phyloP scores from a whole-genome alignment of 2,797 vertebrate species.

The Huso huso region DNA sequence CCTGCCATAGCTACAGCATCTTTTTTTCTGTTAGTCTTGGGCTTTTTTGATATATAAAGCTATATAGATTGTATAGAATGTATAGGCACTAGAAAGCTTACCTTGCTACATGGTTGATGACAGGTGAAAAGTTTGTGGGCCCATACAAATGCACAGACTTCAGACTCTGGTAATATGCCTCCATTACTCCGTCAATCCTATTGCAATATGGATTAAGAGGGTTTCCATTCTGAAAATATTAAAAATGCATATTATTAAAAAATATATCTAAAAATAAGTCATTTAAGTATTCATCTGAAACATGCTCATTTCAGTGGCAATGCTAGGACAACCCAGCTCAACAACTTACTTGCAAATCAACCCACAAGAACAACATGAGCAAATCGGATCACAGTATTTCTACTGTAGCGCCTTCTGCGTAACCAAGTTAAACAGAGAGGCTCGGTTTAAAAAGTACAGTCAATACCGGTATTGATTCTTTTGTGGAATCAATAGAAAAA shows the following conservation, averaged over 20 bases:
- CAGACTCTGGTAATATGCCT: constrained; percentile 89
- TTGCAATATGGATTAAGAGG: constrained; percentile 93
- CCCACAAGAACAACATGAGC: background rate
- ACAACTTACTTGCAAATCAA: background rate
- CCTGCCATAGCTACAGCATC: too few relatives aligned
- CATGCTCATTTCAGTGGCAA: background rate
- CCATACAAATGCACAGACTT: constrained; percentile 95
- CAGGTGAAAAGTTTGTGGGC: constrained; percentile 94
- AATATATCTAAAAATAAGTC: background rate
- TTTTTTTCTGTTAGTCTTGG: too few relatives aligned
- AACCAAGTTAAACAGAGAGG: too few relatives aligned
- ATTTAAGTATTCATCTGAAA: background rate
- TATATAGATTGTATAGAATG: too few relatives aligned
- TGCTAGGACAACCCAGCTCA: background rate
- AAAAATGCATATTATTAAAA: background rate
- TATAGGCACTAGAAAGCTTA: constrained; percentile 32
- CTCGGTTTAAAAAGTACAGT: too few relatives aligned
- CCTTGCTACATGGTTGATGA: constrained; percentile 94
- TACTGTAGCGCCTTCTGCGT: background rate
- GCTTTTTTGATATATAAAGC: too few relatives aligned
- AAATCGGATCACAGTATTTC: background rate
- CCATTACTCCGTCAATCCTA: constrained; percentile 93
- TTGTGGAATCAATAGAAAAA: too few relatives aligned
- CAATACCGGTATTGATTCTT: too few relatives aligned
- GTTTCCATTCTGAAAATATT: constrained; percentile 76